Evolutionary conservation across 2,113 vertebrate genomes (phyloP).

Genomic region (Ploceus nigricollis): DNA sequence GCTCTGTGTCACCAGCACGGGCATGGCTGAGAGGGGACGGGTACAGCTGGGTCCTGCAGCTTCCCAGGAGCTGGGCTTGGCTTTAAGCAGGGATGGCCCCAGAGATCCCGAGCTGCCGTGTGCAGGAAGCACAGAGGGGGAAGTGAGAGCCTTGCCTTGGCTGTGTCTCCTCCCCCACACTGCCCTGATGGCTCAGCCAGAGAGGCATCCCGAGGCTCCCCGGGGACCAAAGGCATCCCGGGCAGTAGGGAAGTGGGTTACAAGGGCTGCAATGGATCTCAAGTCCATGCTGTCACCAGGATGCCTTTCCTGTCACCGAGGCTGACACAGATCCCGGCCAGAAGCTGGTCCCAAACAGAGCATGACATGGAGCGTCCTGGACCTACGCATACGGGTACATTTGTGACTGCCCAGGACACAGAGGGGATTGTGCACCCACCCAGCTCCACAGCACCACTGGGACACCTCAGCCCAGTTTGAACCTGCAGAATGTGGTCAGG

Average conservation of each 20-base stretch:
- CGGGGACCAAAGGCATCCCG: background rate
- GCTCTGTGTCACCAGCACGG: rapidly evolving
- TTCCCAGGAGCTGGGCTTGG: background rate
- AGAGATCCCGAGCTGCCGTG: rapidly evolving
- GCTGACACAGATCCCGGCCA: background rate
- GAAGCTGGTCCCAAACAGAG: background rate
- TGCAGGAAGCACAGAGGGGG: background rate
- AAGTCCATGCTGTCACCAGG: background rate
- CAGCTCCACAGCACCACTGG: background rate
- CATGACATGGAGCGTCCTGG: rapidly evolving
- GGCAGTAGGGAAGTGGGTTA: slow-evolving; percentile 62
- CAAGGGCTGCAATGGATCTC: background rate
- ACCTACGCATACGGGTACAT: rapidly evolving
- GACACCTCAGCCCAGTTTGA: background rate
- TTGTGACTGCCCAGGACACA: background rate
- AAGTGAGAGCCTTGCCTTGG: background rate
- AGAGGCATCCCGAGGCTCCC: background rate
- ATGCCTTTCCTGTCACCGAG: background rate
- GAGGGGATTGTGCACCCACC: background rate
- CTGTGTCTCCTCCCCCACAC: background rate
- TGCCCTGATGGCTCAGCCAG: background rate
- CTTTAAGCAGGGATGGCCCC: background rate
- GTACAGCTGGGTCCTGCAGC: background rate
- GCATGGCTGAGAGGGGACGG: background rate
- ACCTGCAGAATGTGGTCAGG: background rate